Evolutionary conservation across 2,888 invertebrate species (phyloP), one percentile per base, ranked within the genome.

Genomic region (Ennomos quercinarius): DNA sequence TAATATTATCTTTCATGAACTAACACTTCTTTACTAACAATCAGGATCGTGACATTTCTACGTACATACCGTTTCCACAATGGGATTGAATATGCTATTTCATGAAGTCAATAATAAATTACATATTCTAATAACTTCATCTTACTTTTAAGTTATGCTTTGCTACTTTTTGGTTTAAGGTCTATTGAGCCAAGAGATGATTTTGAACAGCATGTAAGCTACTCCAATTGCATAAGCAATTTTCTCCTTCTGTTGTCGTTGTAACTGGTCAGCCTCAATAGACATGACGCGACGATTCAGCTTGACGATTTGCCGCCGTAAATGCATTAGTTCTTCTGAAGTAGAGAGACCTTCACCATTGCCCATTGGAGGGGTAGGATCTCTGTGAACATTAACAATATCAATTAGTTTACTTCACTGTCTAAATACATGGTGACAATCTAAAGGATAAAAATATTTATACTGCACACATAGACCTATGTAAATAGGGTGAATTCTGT

Each of bases 281-380:
- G 96, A 95, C 93, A 97, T 95, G 9, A 98, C 96, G 13, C 98
- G 95, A 47, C 98, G 94, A 83, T 97, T 97, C 66, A 98, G 84
- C 83, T 98, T 97, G 17, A 97, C 96, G 76, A 98, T 94, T 87
- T 98, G 98, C 48, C 96, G 94, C 63, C 97, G 94, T 74, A 98
- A 93, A 87, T 97, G 96, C 44, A 96, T 93, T 56, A 97, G 93
- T 88, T 98, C 98, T 86, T 97, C 97, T 41, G 94, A 92, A 64
- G 96, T 93, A 9, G 95, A 95, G 63, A 96, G 90, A 56, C 95
- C 93, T 77, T 96, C 96, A 10, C 93, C 94, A 65, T 86, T 93
- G 36, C 93, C 93, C 76, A 94, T 92, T 8, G 94, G 94, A 36
- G 96, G 96, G 34, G 96, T 96, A 55, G 94, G 94, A 77, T 95